Evolutionary conservation across 2,888 invertebrate genomes (phyloP).

Genomic region (Aethes cnicana): DNA sequence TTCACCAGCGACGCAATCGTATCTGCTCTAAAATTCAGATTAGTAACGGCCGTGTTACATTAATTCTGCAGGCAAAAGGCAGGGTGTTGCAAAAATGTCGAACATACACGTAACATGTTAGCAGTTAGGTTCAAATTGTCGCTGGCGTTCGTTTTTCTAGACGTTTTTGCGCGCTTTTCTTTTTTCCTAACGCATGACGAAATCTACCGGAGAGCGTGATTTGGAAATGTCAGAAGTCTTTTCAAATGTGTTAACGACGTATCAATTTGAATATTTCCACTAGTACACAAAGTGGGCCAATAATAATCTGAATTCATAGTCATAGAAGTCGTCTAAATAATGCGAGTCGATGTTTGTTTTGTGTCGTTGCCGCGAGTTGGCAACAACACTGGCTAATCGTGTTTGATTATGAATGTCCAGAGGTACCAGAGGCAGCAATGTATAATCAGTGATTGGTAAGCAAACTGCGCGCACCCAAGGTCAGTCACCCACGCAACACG

Average conservation of each 20-base stretch:
- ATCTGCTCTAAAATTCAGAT: slow-evolving; percentile 72
- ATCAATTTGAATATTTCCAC: background rate
- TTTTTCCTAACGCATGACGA: slow-evolving; percentile 1
- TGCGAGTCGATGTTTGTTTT: slow-evolving; percentile 8
- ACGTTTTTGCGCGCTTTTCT: slow-evolving; percentile 18
- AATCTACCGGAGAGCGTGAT: slow-evolving; percentile 15
- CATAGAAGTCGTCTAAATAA: background rate
- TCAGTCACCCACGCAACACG: slow-evolving; percentile 62
- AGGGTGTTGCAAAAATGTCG: slow-evolving; percentile 37
- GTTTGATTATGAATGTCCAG: slow-evolving; percentile 28
- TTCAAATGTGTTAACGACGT: slow-evolving; percentile 1
- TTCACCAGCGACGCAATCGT: slow-evolving; percentile 58
- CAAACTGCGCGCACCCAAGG: slow-evolving; percentile 61
- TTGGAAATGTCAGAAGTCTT: slow-evolving; percentile 19
- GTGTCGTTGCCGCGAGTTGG: slow-evolving; percentile 17
- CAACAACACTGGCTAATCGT: slow-evolving; percentile 22
- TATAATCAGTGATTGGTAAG: slow-evolving; percentile 54
- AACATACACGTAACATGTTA: slow-evolving; percentile 16
- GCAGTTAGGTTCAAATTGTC: slow-evolving; percentile 12
- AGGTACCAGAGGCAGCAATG: slow-evolving; percentile 16
- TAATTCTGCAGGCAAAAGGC: slow-evolving; percentile 52
- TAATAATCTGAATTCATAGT: background rate
- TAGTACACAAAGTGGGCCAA: background rate
- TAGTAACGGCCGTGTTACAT: slow-evolving; percentile 65
- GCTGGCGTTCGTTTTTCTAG: slow-evolving; percentile 15